A percentile compares a stretch with the other conserved stretches of the same genome.
phyloP scores from a whole-genome alignment of 2,888 invertebrate genomes.

The Patella depressa region DNA sequence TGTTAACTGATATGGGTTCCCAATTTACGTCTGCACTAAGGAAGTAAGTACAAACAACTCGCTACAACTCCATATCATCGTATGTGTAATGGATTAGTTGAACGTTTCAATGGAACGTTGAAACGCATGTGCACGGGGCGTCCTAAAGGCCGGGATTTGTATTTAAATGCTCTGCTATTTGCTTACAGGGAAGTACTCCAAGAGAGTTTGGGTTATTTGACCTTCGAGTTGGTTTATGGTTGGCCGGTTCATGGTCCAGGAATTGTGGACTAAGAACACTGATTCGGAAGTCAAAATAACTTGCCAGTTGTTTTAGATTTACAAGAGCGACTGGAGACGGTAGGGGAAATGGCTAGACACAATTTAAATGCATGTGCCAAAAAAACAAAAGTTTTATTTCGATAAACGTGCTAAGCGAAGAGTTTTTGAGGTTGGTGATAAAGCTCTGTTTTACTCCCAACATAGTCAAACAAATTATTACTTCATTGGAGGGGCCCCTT shows the following conservation, averaged over 20 bases:
- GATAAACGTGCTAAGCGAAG: constrained; percentile 32
- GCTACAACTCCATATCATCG: constrained; percentile 27
- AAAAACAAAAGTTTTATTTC: constrained; percentile 29
- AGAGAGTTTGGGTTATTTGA: constrained; percentile 22
- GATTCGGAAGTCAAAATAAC: constrained; percentile 14
- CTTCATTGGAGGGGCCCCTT: too few relatives aligned
- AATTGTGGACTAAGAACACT: constrained; percentile 21
- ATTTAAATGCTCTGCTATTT: constrained; percentile 23
- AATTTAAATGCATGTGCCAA: constrained; percentile 19
- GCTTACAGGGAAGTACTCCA: constrained; percentile 32
- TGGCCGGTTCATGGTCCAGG: constrained; percentile 26
- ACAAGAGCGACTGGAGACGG: constrained; percentile 13
- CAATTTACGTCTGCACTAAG: constrained; percentile 42
- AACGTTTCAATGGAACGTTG: constrained; percentile 14
- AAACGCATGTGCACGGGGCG: constrained; percentile 10
- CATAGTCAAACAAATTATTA: too few relatives aligned
- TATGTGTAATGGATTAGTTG: not conserved
- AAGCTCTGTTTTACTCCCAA: constrained; percentile 24
- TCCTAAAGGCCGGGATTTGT: constrained; percentile 28
- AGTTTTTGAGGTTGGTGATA: constrained; percentile 32
- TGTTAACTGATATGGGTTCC: constrained; percentile 35
- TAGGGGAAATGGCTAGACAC: constrained; percentile 28
- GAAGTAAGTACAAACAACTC: constrained; percentile 30
- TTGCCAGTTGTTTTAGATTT: constrained; percentile 27
- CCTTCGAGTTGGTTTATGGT: constrained; percentile 31